Evolutionary conservation across 1,140 invertebrate species (phyloP).

Genomic region (Calosoma granatense): DNA sequence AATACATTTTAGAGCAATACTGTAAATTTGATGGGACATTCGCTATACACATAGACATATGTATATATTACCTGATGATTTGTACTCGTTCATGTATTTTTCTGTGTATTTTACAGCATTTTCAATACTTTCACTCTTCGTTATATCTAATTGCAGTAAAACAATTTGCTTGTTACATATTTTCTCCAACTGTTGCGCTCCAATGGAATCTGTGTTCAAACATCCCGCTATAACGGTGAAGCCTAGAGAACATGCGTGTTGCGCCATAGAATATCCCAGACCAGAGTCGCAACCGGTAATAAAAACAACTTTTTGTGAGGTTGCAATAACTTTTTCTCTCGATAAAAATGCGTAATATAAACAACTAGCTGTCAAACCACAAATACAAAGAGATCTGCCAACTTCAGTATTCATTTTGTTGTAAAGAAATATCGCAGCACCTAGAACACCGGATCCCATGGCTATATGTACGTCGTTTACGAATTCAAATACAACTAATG

Average conservation of each 20-base stretch:
- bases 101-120: conserved; percentile 36
- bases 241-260: conserved; percentile 46
- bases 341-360: conserved; percentile 22
- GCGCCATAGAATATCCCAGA: conserved; percentile 63
- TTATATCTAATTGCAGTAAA: conserved; percentile 55
- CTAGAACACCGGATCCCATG: conserved; percentile 25
- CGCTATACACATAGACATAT: no score
- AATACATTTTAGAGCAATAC: neutral
- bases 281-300: conserved; percentile 78
- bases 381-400: conserved; percentile 22
- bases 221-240: conserved; percentile 61
- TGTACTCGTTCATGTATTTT: conserved; percentile 33
- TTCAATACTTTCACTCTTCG: conserved; percentile 45
- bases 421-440: conserved; percentile 23
- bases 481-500: conserved; percentile 25
- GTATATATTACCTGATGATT: conserved; percentile 44
- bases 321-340: conserved; percentile 16
- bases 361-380: conserved; percentile 22
- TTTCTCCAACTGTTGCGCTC: conserved; percentile 31
- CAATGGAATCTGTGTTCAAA: conserved; percentile 37
- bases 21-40: conserved; percentile 16
- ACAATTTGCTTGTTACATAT: conserved; percentile 30
- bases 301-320: conserved; percentile 43
- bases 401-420: conserved; percentile 23
- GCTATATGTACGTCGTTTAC: conserved; percentile 28